Conservation (phyloP, 1,140 invertebrate species). For the Drosophila murphyi region DNA sequence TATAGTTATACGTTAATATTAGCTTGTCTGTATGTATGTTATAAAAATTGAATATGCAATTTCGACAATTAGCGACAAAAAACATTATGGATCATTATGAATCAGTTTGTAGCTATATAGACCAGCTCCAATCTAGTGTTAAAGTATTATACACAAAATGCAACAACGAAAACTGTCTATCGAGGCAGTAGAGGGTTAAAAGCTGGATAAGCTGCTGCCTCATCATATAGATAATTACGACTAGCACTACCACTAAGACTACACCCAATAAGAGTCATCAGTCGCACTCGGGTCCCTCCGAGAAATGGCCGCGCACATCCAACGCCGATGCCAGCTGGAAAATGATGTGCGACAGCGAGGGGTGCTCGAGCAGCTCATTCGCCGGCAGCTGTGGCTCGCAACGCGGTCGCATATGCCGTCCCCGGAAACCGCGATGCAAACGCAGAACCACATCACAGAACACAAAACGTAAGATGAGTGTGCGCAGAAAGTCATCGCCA, state of each 20-base stretch:
- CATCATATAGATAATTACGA: slow-evolving; percentile 55
- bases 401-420: slow-evolving; percentile 92
- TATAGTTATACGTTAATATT: slow-evolving; percentile 19
- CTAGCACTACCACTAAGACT: slow-evolving; percentile 59
- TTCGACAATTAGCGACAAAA: slow-evolving; percentile 41
- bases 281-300: slow-evolving; percentile 89
- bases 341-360: slow-evolving; percentile 91
- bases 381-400: slow-evolving; percentile 94
- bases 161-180: slow-evolving; percentile 50
- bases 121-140: slow-evolving; percentile 46
- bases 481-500: slow-evolving; percentile 96
- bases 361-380: slow-evolving; percentile 94
- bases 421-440: slow-evolving; percentile 92
- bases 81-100: slow-evolving; percentile 24
- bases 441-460: slow-evolving; percentile 96
- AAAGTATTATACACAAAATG: slow-evolving; percentile 72
- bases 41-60: slow-evolving; percentile 47
- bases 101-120: slow-evolving; percentile 29
- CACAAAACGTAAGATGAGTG: slow-evolving; percentile 94
- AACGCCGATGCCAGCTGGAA: slow-evolving; percentile 92
- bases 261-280: slow-evolving; percentile 85
- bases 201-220: slow-evolving; percentile 62
- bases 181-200: slow-evolving; percentile 38
- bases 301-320: slow-evolving; percentile 91
- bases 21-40: slow-evolving; percentile 40